phyloP scores from a whole-genome alignment of 1,140 invertebrate genomes.

The Trichoplusia ni region DNA sequence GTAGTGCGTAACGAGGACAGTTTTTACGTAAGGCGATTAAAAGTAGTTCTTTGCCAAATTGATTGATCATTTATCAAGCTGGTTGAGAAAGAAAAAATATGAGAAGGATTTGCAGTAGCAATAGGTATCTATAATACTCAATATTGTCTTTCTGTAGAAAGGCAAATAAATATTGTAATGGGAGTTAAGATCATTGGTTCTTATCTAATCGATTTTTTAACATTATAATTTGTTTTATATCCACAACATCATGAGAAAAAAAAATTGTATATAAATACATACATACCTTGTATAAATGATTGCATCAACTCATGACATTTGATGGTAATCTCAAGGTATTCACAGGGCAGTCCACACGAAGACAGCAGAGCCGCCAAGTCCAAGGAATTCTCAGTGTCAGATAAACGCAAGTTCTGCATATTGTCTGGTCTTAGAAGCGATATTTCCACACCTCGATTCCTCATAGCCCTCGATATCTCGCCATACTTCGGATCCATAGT shows the following conservation, averaged over 20 bases:
- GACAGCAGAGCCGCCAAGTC: conserved; percentile 72
- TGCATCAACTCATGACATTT: conserved; percentile 72
- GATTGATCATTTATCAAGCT: too few species aligned
- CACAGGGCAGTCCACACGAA: conserved; percentile 62
- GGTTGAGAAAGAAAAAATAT: too few species aligned
- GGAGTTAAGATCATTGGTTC: too few species aligned
- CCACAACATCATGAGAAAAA: too few species aligned
- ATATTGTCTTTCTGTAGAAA: too few species aligned
- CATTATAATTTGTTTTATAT: too few species aligned
- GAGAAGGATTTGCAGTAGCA: too few species aligned
- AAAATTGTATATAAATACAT: not conserved
- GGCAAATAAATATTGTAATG: conserved; percentile 1
- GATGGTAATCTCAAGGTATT: conserved; percentile 67
- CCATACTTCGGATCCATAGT: conserved; percentile 97
- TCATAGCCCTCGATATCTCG: conserved; percentile 98
- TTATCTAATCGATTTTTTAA: too few species aligned
- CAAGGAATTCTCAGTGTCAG: conserved; percentile 66
- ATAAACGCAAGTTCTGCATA: conserved; percentile 51
- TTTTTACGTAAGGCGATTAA: too few species aligned
- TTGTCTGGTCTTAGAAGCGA: conserved; percentile 83
- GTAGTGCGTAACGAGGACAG: too few species aligned
- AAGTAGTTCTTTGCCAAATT: too few species aligned
- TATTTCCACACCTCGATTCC: conserved; percentile 98
- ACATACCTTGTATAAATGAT: conserved; percentile 71
- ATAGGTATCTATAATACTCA: too few species aligned